Evolutionary conservation across 2,888 invertebrate genomes (phyloP).

Genomic region (Sphaerophoria taeniata): DNA sequence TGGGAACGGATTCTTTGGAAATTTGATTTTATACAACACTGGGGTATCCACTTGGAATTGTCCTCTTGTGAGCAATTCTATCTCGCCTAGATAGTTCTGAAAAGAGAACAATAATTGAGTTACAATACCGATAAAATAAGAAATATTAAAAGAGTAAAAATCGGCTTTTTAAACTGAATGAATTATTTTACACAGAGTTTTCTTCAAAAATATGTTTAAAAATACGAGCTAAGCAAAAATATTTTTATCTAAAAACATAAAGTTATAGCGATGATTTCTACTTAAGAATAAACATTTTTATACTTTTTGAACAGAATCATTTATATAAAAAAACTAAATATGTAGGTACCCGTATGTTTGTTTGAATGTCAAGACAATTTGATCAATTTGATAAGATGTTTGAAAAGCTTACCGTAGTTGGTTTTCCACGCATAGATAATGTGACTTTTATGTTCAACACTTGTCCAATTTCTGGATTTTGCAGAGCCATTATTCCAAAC

Average conservation of each 20-base stretch:
- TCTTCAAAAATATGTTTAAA: too few species aligned
- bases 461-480: conserved; percentile 78
- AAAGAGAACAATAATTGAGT: conserved; percentile 73
- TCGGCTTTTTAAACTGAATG: too few species aligned
- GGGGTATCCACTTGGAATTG: conserved; percentile 80
- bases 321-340: too few species aligned
- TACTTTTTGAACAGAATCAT: too few species aligned
- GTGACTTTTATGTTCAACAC: conserved; percentile 79
- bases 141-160: too few species aligned
- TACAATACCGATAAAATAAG: conserved; percentile 1
- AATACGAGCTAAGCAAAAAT: too few species aligned
- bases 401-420: conserved; percentile 78
- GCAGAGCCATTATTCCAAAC: conserved; percentile 82
- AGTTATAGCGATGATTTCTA: too few species aligned
- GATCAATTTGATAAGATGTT: background rate
- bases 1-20: conserved; percentile 85
- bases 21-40: conserved; percentile 84
- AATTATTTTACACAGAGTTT: too few species aligned
- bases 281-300: too few species aligned
- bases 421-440: conserved; percentile 80
- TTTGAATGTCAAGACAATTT: too few species aligned
- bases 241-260: too few species aligned
- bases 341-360: too few species aligned
- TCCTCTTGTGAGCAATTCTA: conserved; percentile 84
- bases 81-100: conserved; percentile 85